These are phyloP conservation scores for Scarus forsteni DNA, from an alignment of 2,797 vertebrate genomes.

Conservation along the genomic window DNA sequence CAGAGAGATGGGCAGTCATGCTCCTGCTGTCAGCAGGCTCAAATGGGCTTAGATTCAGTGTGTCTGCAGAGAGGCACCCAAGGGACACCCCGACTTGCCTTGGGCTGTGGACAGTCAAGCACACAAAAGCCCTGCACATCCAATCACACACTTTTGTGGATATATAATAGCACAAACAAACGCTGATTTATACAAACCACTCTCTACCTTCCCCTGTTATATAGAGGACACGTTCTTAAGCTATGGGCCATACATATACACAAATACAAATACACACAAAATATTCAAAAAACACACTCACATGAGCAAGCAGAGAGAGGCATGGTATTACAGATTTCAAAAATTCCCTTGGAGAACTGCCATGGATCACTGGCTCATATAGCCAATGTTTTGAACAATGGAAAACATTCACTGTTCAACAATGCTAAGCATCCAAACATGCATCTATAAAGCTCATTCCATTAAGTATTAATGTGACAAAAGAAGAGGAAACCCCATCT, in stretches of 20 bases:
- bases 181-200: slow-evolving; percentile 9
- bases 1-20: slow-evolving; percentile 81
- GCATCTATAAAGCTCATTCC: slow-evolving; percentile 32
- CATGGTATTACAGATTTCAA: slow-evolving; percentile 60
- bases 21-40: slow-evolving; percentile 74
- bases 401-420: slow-evolving; percentile 28
- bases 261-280: slow-evolving; percentile 6
- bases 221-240: slow-evolving; percentile 7
- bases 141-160: slow-evolving; percentile 38
- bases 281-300: not conserved
- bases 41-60: slow-evolving; percentile 78
- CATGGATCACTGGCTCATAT: slow-evolving; percentile 60
- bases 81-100: slow-evolving; percentile 64
- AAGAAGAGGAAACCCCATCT: slow-evolving; percentile 15
- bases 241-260: not conserved
- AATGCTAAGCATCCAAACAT: slow-evolving; percentile 39
- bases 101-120: slow-evolving; percentile 43
- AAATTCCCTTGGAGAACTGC: slow-evolving; percentile 55
- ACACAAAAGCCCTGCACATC: slow-evolving; percentile 41
- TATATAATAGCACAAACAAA: slow-evolving; percentile 12
- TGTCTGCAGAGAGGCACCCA: slow-evolving; percentile 65
- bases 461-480: slow-evolving; percentile 5
- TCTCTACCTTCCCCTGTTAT: not conserved
- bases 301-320: slow-evolving; percentile 34
- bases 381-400: slow-evolving; percentile 39